Evolutionary conservation across 1,140 invertebrate species (phyloP).

Genomic region (Brachystomella parvula): DNA sequence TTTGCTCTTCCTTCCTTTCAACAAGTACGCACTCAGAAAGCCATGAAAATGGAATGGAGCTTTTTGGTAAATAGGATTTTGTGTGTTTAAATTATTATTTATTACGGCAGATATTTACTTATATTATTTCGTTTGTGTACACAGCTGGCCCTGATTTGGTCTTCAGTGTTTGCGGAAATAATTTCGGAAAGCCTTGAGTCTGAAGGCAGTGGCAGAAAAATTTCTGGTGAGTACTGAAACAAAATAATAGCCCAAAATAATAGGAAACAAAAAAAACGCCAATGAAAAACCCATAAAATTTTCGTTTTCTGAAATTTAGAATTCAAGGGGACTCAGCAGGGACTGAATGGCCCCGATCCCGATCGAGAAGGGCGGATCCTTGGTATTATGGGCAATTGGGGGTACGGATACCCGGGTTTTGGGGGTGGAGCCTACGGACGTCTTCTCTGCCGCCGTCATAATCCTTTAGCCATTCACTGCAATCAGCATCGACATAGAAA

Average conservation of each 20-base stretch:
- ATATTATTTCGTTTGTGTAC: no score
- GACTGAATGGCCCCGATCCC: neutral
- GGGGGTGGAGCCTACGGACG: neutral
- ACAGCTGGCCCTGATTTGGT: no score
- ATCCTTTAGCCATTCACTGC: neutral
- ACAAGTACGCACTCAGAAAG: no score
- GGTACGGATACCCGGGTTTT: constrained; percentile 6
- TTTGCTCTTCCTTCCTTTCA: no score
- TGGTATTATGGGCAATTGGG: constrained; percentile 7
- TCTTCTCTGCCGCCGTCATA: neutral
- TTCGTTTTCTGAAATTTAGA: neutral
- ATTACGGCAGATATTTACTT: neutral
- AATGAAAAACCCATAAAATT: neutral
- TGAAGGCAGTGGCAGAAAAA: no score
- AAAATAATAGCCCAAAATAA: no score
- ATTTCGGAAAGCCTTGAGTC: no score
- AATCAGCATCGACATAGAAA: no score
- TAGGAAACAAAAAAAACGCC: neutral
- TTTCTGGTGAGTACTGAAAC: no score
- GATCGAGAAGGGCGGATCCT: neutral
- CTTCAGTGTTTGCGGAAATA: no score
- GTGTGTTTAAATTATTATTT: neutral
- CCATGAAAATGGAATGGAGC: neutral
- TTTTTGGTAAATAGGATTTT: neutral
- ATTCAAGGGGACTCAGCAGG: neutral